Conservation (phyloP, 2,113 vertebrate species). For the Microtus oregoni region DNA sequence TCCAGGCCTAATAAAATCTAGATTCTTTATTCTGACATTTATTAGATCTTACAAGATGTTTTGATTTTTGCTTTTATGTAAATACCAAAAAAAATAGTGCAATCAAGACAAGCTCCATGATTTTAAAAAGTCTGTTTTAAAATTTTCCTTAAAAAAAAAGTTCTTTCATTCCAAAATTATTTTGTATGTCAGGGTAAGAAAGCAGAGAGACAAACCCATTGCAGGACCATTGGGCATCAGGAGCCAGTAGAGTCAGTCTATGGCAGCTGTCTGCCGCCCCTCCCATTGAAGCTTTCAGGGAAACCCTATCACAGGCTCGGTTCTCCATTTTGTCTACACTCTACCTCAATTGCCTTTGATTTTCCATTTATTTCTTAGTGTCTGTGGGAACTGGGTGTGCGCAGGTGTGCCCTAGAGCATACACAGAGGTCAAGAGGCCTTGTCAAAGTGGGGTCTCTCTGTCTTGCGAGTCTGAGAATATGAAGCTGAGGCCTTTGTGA, state of each 20-base stretch:
- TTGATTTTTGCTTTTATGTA: constrained; percentile 3
- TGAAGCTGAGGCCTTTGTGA: background rate
- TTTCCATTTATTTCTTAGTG: background rate
- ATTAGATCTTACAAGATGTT: background rate
- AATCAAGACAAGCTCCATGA: background rate
- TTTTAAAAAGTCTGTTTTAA: background rate
- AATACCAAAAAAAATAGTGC: background rate
- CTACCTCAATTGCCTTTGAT: background rate
- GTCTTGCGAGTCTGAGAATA: background rate
- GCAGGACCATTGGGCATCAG: fast-evolving
- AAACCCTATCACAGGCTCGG: fast-evolving
- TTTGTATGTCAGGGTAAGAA: background rate
- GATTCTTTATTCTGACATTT: background rate
- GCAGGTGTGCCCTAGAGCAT: too few species aligned
- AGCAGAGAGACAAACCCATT: background rate
- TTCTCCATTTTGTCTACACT: background rate
- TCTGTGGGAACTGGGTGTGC: background rate
- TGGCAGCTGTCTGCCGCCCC: background rate
- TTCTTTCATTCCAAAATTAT: background rate
- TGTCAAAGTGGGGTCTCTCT: background rate
- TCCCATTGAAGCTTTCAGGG: background rate
- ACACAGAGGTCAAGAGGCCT: too few species aligned
- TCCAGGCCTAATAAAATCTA: background rate
- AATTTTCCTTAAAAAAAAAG: background rate
- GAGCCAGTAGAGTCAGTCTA: fast-evolving